Percentiles rank a stretch among this genome's conserved stretches.
These are phyloP conservation scores for Mionectes macconnelli DNA, from an alignment of 2,113 vertebrate genomes.

Conservation along the genomic window DNA sequence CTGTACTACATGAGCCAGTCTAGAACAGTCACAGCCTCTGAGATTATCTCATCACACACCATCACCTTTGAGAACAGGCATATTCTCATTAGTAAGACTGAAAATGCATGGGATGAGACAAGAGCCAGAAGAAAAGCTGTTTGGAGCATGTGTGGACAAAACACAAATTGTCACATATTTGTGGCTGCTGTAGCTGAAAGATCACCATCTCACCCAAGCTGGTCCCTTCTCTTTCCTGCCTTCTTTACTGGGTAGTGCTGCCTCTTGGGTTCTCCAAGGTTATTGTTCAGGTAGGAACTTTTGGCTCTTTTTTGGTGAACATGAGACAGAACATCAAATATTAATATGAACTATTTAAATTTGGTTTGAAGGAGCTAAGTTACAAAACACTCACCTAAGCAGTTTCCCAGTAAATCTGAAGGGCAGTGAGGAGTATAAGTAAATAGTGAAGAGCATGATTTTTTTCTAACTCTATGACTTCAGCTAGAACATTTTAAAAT, in stretches of 20 bases:
- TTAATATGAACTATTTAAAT: neutral
- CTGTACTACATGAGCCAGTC: neutral
- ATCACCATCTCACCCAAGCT: neutral
- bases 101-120: neutral
- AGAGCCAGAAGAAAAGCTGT: neutral
- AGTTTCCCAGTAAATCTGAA: neutral
- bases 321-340: neutral
- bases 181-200: neutral
- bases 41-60: neutral
- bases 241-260: neutral
- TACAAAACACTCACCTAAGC: neutral
- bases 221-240: neutral
- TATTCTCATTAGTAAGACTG: neutral
- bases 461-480: neutral
- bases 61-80: neutral
- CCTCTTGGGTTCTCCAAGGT: neutral
- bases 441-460: neutral
- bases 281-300: neutral
- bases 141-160: neutral
- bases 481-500: neutral
- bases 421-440: neutral
- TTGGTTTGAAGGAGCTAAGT: neutral
- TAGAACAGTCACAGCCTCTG: neutral
- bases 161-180: rapidly evolving
- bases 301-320: neutral